Percentiles rank a stretch among this genome's conserved stretches.
These are phyloP conservation scores for Rhyzopertha dominica DNA, from an alignment of 1,140 invertebrate species.

Conservation along the genomic window DNA sequence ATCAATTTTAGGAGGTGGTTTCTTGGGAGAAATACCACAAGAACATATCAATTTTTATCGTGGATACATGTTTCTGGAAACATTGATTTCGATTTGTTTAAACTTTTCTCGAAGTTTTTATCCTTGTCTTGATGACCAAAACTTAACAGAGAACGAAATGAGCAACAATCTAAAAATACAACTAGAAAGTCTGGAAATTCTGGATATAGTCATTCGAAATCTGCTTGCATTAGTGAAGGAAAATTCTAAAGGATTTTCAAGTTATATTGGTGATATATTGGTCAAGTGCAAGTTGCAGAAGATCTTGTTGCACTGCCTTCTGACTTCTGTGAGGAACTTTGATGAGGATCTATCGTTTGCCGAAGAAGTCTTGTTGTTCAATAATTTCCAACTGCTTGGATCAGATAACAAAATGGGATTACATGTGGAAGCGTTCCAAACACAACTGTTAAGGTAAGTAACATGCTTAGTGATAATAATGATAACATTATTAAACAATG, in stretches of 20 bases:
- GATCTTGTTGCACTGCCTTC: slow-evolving; percentile 77
- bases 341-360: slow-evolving; percentile 62
- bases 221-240: slow-evolving; percentile 77
- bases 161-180: slow-evolving; percentile 72
- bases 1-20: slow-evolving; percentile 74
- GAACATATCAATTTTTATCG: slow-evolving; percentile 60
- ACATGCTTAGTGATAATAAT: neutral
- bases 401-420: slow-evolving; percentile 56
- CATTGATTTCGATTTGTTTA: slow-evolving; percentile 71
- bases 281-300: slow-evolving; percentile 84
- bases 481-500: slow-evolving; percentile 1
- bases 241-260: slow-evolving; percentile 73
- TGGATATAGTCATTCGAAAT: slow-evolving; percentile 73
- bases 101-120: slow-evolving; percentile 81
- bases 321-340: slow-evolving; percentile 65
- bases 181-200: slow-evolving; percentile 70
- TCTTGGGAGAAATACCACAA: slow-evolving; percentile 61
- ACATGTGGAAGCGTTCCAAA: slow-evolving; percentile 73
- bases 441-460: slow-evolving; percentile 61
- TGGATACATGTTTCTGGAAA: slow-evolving; percentile 80
- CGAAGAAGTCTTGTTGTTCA: slow-evolving; percentile 79
- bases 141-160: slow-evolving; percentile 68
- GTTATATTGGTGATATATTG: slow-evolving; percentile 77
- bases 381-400: slow-evolving; percentile 61
- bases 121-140: slow-evolving; percentile 59